phyloP scores from a whole-genome alignment of 2,888 invertebrate genomes.

The Lasioglossum leucozonium region DNA sequence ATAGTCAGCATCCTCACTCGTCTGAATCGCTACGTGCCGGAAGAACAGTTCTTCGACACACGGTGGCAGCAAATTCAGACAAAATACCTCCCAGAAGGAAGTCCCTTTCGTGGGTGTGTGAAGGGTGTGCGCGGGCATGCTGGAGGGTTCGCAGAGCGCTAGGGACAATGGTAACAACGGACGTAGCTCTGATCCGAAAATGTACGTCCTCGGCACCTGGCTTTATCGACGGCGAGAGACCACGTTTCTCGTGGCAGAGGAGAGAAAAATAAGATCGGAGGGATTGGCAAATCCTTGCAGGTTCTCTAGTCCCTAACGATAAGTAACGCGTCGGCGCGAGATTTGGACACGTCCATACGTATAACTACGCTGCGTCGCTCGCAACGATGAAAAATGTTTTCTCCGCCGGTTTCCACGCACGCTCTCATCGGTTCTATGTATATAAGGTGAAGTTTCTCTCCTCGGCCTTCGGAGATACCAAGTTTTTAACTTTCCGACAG shows the following conservation, averaged over 20 bases:
- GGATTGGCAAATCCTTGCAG: conserved; percentile 66
- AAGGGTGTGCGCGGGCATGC: neutral
- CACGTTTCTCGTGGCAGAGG: conserved; percentile 29
- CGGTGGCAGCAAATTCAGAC: neutral
- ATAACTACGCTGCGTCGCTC: conserved; percentile 47
- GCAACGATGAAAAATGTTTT: conserved; percentile 63
- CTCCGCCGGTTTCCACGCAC: conserved; percentile 31
- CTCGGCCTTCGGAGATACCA: conserved; percentile 7
- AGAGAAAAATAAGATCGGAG: conserved; percentile 67
- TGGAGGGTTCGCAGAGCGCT: neutral
- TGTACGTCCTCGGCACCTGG: conserved; percentile 27
- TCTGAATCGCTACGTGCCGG: neutral
- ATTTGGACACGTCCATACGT: conserved; percentile 57
- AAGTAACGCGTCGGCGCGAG: conserved; percentile 70
- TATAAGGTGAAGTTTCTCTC: conserved; percentile 13
- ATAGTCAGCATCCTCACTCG: neutral
- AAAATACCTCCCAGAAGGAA: conserved; percentile 15
- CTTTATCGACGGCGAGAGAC: conserved; percentile 40
- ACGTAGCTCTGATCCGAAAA: conserved; percentile 38
- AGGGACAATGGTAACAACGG: conserved; percentile 44
- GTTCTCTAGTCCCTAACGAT: conserved; percentile 67
- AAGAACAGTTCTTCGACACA: neutral
- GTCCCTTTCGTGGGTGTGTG: neutral
- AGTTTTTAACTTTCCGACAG: conserved; percentile 46
- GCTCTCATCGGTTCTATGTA: conserved; percentile 10